Evolutionary conservation across 2,888 invertebrate genomes (phyloP).

Genomic region (Drosophila rubida): DNA sequence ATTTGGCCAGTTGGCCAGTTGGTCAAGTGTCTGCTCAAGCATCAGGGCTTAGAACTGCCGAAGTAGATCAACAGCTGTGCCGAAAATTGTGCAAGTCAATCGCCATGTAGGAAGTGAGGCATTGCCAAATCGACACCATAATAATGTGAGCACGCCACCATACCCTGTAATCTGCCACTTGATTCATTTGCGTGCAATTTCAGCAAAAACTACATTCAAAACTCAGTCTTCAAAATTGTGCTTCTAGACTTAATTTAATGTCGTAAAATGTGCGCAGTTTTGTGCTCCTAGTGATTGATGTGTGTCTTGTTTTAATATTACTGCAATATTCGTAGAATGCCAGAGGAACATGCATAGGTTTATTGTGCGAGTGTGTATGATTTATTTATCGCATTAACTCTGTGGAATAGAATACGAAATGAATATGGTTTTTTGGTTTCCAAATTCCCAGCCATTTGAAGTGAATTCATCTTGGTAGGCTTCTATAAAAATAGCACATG

Average conservation of each 20-base stretch:
- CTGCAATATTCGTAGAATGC: not conserved
- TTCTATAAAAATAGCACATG: not conserved
- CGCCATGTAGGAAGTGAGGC: constrained; percentile 1
- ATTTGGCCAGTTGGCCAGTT: constrained; percentile 14
- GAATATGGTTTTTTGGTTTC: too few species aligned
- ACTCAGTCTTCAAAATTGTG: not conserved
- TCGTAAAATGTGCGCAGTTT: not conserved
- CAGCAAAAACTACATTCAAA: too few species aligned
- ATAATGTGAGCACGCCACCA: not conserved
- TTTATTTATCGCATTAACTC: too few species aligned
- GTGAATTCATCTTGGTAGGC: too few species aligned
- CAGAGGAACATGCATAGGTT: too few species aligned
- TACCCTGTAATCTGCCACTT: not conserved
- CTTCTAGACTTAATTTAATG: not conserved
- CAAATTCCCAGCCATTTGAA: too few species aligned
- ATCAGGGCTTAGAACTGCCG: constrained; percentile 11
- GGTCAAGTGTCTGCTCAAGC: constrained; percentile 5
- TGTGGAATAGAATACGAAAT: too few species aligned
- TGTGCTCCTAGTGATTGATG: not conserved
- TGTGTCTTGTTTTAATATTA: not conserved
- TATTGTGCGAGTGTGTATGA: too few species aligned
- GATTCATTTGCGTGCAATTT: too few species aligned
- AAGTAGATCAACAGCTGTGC: not conserved
- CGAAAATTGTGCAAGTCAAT: constrained; percentile 13
- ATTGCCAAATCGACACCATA: not conserved